These are phyloP conservation scores for Vulpes vulpes DNA, from an alignment of 2,113 vertebrate species.

Conservation along the genomic window DNA sequence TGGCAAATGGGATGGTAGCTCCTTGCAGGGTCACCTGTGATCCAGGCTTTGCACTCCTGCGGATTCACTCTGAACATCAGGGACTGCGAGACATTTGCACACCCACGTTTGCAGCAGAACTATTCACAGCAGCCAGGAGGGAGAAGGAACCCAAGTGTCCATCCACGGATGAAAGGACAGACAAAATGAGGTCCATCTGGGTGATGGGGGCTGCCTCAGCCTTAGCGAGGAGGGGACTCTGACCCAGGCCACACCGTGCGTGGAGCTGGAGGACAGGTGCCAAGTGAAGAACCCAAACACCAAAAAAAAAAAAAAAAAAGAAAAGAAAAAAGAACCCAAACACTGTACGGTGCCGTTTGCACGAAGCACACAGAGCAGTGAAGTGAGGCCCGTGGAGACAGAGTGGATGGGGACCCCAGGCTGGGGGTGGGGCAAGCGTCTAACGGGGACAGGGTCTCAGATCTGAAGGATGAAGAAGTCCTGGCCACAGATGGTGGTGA, in stretches of 20 bases:
- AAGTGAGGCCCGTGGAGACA: fast-evolving
- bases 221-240: background rate
- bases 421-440: fast-evolving
- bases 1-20: fast-evolving
- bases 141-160: fast-evolving
- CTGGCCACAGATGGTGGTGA: background rate
- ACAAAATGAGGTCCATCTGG: fast-evolving
- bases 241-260: fast-evolving
- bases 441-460: fast-evolving
- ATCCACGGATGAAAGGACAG: fast-evolving
- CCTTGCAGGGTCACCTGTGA: too few species aligned
- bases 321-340: too few species aligned
- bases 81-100: too few species aligned
- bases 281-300: too few species aligned
- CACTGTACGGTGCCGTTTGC: fast-evolving
- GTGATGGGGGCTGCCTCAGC: fast-evolving
- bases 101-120: fast-evolving
- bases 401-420: fast-evolving
- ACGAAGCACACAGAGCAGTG: fast-evolving
- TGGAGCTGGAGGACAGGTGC: fast-evolving
- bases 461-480: too few species aligned
- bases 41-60: too few species aligned
- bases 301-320: too few species aligned
- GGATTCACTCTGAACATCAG: too few species aligned
- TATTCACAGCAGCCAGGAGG: fast-evolving